Evolutionary conservation across 2,797 vertebrate genomes (phyloP).

Genomic region (Melanotaenia trifasciata): DNA sequence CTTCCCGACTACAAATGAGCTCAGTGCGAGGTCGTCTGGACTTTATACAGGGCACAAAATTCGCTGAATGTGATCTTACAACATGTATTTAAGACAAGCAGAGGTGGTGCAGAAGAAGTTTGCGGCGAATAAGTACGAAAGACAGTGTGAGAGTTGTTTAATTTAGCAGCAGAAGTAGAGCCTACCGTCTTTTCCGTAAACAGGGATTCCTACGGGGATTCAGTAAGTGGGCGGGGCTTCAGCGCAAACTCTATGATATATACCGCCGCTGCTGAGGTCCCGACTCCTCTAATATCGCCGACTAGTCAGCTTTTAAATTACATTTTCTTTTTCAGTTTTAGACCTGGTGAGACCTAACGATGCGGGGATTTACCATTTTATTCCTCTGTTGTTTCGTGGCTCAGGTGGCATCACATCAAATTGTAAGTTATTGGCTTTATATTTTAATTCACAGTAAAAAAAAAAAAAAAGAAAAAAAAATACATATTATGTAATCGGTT

Average conservation of each 20-base stretch:
- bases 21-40: neutral
- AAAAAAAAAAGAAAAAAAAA: too few species aligned
- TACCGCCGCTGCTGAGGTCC: neutral
- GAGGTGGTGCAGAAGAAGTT: rapidly evolving
- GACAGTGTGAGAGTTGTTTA: rapidly evolving
- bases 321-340: neutral
- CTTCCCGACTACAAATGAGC: neutral
- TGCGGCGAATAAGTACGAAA: rapidly evolving
- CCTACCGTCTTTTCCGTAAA: slow-evolving; percentile 8
- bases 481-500: neutral
- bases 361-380: slow-evolving; percentile 30
- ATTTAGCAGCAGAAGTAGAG: neutral
- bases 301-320: neutral
- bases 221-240: slow-evolving; percentile 8
- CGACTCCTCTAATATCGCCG: too few species aligned
- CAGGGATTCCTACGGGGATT: too few species aligned
- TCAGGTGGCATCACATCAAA: slow-evolving; percentile 25
- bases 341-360: slow-evolving; percentile 3
- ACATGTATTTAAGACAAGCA: neutral
- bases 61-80: neutral
- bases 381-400: neutral
- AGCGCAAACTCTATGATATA: neutral
- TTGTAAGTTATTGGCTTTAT: slow-evolving; percentile 57
- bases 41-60: neutral
- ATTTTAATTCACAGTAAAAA: neutral